Conservation (phyloP, 2,888 invertebrate species). For the Acronicta aceris region DNA sequence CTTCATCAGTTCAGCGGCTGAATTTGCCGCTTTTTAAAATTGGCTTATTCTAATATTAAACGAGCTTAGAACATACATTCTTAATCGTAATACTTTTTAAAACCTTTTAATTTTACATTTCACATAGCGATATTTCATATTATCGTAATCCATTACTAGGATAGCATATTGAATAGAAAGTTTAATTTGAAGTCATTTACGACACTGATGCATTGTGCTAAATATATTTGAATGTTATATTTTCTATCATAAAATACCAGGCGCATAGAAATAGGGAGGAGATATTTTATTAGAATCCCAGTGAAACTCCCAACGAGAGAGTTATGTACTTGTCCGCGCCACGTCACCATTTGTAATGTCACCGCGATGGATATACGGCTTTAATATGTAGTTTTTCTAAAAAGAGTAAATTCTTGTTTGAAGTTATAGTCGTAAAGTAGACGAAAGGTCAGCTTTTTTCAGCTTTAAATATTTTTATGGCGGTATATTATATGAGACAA, state of each 20-base stretch:
- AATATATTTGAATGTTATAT: background rate
- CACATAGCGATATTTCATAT: too few relatives aligned
- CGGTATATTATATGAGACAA: background rate
- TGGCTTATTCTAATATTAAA: too few relatives aligned
- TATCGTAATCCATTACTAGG: too few relatives aligned
- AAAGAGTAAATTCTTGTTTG: constrained; percentile 31
- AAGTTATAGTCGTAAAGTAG: constrained; percentile 5
- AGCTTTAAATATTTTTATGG: background rate
- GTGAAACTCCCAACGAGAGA: constrained; percentile 34
- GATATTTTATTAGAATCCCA: constrained; percentile 36
- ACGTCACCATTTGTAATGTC: constrained; percentile 48
- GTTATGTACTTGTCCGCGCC: constrained; percentile 43
- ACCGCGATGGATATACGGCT: constrained; percentile 45
- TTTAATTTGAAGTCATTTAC: too few relatives aligned
- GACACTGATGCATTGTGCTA: too few relatives aligned
- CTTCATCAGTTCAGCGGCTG: too few relatives aligned
- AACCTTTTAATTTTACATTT: too few relatives aligned
- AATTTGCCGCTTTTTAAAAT: too few relatives aligned
- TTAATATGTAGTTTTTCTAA: constrained; percentile 46
- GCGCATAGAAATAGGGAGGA: constrained; percentile 20
- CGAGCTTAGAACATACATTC: too few relatives aligned
- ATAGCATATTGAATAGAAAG: too few relatives aligned
- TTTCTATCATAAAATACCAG: constrained; percentile 18
- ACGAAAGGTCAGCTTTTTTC: background rate
- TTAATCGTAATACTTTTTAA: too few relatives aligned